These are phyloP conservation scores for Micrasema longulum DNA, from an alignment of 1,140 invertebrate genomes.

Conservation along the genomic window DNA sequence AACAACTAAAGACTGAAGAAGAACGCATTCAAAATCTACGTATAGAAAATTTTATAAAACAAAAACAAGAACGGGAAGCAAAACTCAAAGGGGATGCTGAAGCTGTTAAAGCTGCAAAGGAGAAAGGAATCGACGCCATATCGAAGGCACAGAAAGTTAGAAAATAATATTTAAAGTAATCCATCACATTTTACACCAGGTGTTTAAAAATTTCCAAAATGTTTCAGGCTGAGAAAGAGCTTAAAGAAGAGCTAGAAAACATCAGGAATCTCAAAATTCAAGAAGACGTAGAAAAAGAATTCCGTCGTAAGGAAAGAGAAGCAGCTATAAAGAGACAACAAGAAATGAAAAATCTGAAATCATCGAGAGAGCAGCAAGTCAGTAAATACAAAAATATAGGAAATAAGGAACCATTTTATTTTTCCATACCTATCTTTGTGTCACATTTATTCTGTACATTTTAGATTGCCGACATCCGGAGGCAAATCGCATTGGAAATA, in stretches of 20 bases:
- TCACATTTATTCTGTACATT: not conserved
- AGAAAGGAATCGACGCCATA: constrained; percentile 65
- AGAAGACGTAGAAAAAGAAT: constrained; percentile 66
- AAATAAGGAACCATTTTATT: not conserved
- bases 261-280: constrained; percentile 67
- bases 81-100: constrained; percentile 59
- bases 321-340: constrained; percentile 65
- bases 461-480: constrained; percentile 65
- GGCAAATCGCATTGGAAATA: constrained; percentile 64
- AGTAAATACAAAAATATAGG: not conserved
- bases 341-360: constrained; percentile 64
- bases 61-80: constrained; percentile 61
- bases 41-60: constrained; percentile 61
- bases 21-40: constrained; percentile 62
- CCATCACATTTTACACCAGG: no score
- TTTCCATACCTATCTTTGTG: not conserved
- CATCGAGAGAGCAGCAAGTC: constrained; percentile 63
- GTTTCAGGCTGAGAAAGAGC: constrained; percentile 63
- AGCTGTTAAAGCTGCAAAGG: constrained; percentile 63
- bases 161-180: no score
- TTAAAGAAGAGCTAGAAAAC: constrained; percentile 63
- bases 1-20: constrained; percentile 64
- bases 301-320: constrained; percentile 62
- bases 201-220: no score
- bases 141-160: constrained; percentile 64